Evolutionary conservation across 1,140 invertebrate species (phyloP), one percentile per base, ranked within the genome.

Genomic region (Ephestia elutella): DNA sequence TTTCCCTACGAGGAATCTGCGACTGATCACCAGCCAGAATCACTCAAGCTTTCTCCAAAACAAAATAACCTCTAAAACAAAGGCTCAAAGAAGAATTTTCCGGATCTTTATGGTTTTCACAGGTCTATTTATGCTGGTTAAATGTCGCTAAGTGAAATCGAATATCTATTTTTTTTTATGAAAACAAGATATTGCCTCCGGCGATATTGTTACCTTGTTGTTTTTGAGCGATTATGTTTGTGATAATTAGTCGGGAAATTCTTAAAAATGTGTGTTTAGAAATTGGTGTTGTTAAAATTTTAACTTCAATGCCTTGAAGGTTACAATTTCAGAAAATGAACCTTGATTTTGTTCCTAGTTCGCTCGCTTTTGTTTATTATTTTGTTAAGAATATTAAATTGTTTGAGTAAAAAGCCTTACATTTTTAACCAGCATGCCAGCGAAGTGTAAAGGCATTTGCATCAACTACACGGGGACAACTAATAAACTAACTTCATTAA

Each of bases 401-500:
- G 1, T 35, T 11, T 35, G 7, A 15, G 13, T 2, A 15, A 44
- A 44, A 38, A 44, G 13, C n/a, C 32, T 11, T 35, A 35, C 32
- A 35, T 15, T 15, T 28, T 44, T 44, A 17, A n/a, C 5, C 38
- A 44, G 38, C 38, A 44, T 44, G 4, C 38, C n/a, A 17, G 38
- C 38, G n/a, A 5, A n/a, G 13, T 50, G 20, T 25, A 10, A 11
- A 50, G 10, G 17, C 18, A 20, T 53, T 53, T 25, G 50, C 50
- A 15, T 15, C 38, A 53, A 53, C 50, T 53, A 53, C 19, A 25
- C 58, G 30, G 57, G 68, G 65, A 75, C 71, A 76, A 79, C 75
- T 81, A 80, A 77, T 79, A 73, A 75, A 79, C 75, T 77, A 82
- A 83, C 73, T 83, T 81, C 72, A 80, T 81, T 81, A 81, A 83